Conservation (phyloP, 1,140 invertebrate species). For the Andricus grossulariae region DNA sequence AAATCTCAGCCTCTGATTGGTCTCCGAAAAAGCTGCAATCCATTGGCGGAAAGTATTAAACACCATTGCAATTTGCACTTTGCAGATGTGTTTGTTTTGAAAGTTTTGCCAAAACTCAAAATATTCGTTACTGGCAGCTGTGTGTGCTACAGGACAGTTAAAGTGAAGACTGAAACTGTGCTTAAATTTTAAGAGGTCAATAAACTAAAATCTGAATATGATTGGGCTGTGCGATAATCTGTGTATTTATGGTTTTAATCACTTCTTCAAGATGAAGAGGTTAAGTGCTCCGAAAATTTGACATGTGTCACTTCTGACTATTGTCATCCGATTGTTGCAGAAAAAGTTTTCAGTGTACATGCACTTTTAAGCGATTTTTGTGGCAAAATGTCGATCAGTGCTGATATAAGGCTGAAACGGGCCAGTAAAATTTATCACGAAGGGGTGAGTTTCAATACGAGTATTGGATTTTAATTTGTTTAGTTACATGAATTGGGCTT, state of each 20-base stretch:
- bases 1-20: neutral
- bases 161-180: too few relatives aligned
- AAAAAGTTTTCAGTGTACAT: neutral
- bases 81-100: neutral
- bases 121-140: neutral
- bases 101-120: neutral
- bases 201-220: too few relatives aligned
- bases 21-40: neutral
- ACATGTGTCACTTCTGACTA: neutral
- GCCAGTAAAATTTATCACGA: constrained; percentile 90
- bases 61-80: too few relatives aligned
- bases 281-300: constrained; percentile 9
- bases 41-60: neutral
- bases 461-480: constrained; percentile 19
- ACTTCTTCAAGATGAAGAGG: neutral
- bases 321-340: neutral
- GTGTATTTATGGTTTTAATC: neutral
- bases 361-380: neutral
- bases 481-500: neutral
- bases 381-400: constrained; percentile 78
- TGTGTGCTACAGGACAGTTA: neutral
- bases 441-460: constrained; percentile 79
- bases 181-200: too few relatives aligned
- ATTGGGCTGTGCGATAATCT: too few relatives aligned
- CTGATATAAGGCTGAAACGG: constrained; percentile 87